Base-by-base conservation (phyloP, 2,888 invertebrate genomes). In the Phyllotreta striolata region DNA sequence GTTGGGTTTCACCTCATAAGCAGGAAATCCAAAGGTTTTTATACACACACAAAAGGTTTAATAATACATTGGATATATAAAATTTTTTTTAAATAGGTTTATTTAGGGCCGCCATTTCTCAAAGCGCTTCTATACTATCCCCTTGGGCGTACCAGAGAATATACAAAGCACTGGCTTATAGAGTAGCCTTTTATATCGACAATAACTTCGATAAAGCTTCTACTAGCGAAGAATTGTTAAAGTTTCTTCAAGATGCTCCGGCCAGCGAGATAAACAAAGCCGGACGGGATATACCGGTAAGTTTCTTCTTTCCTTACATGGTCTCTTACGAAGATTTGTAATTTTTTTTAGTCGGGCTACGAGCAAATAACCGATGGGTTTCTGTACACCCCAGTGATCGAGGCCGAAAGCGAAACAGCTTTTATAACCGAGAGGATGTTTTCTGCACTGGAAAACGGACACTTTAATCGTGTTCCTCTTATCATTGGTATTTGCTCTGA, bases 81-180 rank as follows among this genome's bases (percentile, higher is more conserved):
- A 37, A 35, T 35, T 34, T 55, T 39, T 39, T 41, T 71, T 35
- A 24, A 24, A 24, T 58, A 73, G 72, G 77, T 39, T 64, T 77
- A 43, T 77, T 79, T 62, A 75, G 78, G 51, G 74, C 74, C 35
- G 79, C 76, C 0, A 80, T 81, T 39, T 66, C 76, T 9, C 76
- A 78, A 67, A 79, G 79, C 61, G 80, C 79, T 3, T 75, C 76
- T 10, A 71, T 76, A 5, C 60, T 81, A 8, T 71, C 72, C 59
- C 77, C 79, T 0, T 80, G 80, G 79, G 74, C 80, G n/a, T 76
- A 78, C 47, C 75, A 76, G 61, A 72, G 75, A 61, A 70, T 76
- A 54, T 72, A 75, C 14, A 70, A 67, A 47, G 64, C 68, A 38
- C 69, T 74, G 2, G 74, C 77, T 0, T 74, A 73, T 54, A 58